Percentiles rank a stretch among this genome's conserved stretches.
Evolutionary conservation across 37 sponge, comb jelly and placozoan genomes (phyloP).

Genomic region (Lycopodina hypogea): DNA sequence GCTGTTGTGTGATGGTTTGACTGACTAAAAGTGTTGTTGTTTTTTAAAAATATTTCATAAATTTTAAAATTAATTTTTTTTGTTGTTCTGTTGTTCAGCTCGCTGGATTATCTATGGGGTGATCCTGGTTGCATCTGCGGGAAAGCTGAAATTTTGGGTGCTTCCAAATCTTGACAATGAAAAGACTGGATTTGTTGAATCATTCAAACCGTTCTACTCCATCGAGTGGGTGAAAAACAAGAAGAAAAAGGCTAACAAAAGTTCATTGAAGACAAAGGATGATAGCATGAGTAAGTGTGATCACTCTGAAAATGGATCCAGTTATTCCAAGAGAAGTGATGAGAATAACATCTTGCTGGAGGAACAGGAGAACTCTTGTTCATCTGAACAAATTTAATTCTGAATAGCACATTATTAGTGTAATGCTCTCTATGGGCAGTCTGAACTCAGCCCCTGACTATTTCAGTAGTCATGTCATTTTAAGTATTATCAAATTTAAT

Average conservation of each 20-base stretch:
- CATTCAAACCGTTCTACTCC: slow-evolving; percentile 75
- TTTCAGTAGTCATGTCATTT: too few species aligned
- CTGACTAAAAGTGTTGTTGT: too few species aligned
- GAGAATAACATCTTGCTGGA: not conserved
- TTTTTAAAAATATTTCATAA: too few species aligned
- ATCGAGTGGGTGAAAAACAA: slow-evolving; percentile 16
- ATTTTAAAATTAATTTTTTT: too few species aligned
- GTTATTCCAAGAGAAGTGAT: not conserved
- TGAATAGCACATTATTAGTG: too few species aligned
- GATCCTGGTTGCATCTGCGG: slow-evolving; percentile 25
- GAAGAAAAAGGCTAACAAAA: not conserved
- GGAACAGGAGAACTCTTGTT: not conserved
- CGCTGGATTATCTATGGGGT: slow-evolving; percentile 45
- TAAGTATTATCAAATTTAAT: too few species aligned
- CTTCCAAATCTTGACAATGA: slow-evolving; percentile 77
- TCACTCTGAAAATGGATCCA: not conserved
- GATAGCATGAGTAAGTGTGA: not conserved
- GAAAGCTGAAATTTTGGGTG: slow-evolving; percentile 60
- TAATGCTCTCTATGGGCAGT: too few species aligned
- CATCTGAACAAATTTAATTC: not conserved
- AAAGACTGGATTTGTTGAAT: slow-evolving; percentile 59
- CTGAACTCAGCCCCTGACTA: too few species aligned
- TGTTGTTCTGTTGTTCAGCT: slow-evolving; percentile 12
- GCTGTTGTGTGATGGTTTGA: too few species aligned
- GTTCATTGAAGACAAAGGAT: not conserved